Evolutionary conservation across 2,797 vertebrate genomes (phyloP).

Genomic region (Nannoperca australis): DNA sequence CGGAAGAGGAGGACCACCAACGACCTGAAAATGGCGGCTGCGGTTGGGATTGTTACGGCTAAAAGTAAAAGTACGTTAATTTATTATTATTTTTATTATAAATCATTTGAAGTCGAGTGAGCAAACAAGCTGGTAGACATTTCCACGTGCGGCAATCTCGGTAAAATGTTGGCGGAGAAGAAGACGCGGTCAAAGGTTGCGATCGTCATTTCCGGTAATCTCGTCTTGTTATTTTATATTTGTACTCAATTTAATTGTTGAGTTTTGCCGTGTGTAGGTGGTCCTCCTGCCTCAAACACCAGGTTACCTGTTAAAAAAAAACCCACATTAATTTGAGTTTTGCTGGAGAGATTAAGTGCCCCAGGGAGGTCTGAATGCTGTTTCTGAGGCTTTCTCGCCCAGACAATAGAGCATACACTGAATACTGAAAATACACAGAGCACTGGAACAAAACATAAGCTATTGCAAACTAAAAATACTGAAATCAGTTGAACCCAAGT

Average conservation of each 20-base stretch:
- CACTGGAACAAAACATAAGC: slow-evolving; percentile 19
- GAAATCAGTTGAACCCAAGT: slow-evolving; percentile 22
- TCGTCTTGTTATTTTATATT: not conserved
- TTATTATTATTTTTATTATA: too few relatives aligned
- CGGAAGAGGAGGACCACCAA: too few relatives aligned
- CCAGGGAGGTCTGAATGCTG: not conserved
- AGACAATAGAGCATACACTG: slow-evolving; percentile 11
- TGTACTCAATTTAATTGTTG: not conserved
- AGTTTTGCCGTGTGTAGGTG: not conserved
- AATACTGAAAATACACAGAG: slow-evolving; percentile 23
- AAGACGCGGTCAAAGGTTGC: too few relatives aligned
- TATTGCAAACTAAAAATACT: slow-evolving; percentile 39
- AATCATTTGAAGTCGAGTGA: too few relatives aligned
- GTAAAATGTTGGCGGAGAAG: too few relatives aligned
- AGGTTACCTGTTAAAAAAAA: not conserved
- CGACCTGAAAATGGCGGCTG: too few relatives aligned
- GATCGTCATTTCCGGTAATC: too few relatives aligned
- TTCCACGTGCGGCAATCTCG: too few relatives aligned
- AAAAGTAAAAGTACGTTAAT: too few relatives aligned
- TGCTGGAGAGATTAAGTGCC: slow-evolving; percentile 6
- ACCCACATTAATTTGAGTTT: slow-evolving; percentile 11
- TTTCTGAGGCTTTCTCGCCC: not conserved
- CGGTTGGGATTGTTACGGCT: too few relatives aligned
- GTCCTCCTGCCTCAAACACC: slow-evolving; percentile 12
- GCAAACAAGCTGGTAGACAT: too few relatives aligned